phyloP scores from a whole-genome alignment of 2,888 invertebrate species.

The Erpobdella octoculata region DNA sequence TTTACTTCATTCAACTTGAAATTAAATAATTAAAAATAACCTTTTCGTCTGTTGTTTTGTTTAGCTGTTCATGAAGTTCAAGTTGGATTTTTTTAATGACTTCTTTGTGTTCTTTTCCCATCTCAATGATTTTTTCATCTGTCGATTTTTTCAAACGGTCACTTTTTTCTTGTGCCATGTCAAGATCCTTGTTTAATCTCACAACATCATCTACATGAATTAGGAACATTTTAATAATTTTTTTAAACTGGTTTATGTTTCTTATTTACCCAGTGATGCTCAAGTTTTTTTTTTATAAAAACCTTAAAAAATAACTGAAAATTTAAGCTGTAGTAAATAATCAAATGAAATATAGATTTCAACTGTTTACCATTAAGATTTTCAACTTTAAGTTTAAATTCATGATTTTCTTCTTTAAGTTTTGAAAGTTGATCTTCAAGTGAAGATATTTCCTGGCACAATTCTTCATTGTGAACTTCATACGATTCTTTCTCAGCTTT shows the following conservation, averaged over 20 bases:
- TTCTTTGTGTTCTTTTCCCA: neutral
- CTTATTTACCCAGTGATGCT: neutral
- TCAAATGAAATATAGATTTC: neutral
- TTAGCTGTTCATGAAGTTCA: neutral
- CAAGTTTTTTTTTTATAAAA: neutral
- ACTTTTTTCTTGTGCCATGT: constrained; percentile 3
- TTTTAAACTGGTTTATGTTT: neutral
- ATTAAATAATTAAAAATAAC: too few species aligned
- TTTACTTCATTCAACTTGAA: too few species aligned
- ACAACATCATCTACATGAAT: neutral
- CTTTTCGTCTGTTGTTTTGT: neutral
- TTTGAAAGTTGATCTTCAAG: constrained; percentile 39
- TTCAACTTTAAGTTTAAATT: constrained; percentile 51
- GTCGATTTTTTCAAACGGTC: neutral
- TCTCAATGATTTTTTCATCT: neutral
- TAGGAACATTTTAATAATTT: neutral
- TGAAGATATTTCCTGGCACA: neutral
- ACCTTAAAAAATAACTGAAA: too few species aligned
- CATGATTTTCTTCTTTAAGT: constrained; percentile 54
- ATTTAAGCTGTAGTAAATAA: neutral
- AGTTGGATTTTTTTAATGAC: neutral
- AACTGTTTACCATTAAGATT: constrained; percentile 47
- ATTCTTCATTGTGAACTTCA: neutral
- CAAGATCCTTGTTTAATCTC: neutral
- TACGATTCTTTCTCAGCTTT: neutral